Evolutionary conservation across 2,888 invertebrate species (phyloP).

Genomic region (Halictus ligatus): DNA sequence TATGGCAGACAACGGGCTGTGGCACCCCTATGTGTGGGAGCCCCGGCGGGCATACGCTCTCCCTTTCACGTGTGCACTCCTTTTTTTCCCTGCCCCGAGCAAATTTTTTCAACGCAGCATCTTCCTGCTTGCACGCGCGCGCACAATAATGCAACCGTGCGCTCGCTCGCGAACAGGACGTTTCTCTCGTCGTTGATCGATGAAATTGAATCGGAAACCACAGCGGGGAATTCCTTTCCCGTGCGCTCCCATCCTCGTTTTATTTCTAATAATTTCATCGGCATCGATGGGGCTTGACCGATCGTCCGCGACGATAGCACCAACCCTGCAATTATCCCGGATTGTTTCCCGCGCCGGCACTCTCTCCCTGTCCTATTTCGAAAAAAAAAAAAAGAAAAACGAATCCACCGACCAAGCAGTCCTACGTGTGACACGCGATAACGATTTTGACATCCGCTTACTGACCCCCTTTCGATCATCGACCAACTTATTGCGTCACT

Average conservation of each 20-base stretch:
- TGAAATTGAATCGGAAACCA: constrained; percentile 53
- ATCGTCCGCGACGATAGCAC: constrained; percentile 13
- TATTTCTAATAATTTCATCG: constrained; percentile 38
- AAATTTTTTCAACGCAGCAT: constrained; percentile 59
- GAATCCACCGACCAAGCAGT: constrained; percentile 17
- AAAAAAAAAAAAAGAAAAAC: background rate
- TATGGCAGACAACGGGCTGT: constrained; percentile 79
- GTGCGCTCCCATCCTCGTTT: constrained; percentile 27
- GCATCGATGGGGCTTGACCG: constrained; percentile 32
- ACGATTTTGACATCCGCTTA: constrained; percentile 15
- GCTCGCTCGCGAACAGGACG: constrained; percentile 26
- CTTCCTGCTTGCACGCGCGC: constrained; percentile 64
- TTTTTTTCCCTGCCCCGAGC: constrained; percentile 43
- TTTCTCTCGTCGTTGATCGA: constrained; percentile 5
- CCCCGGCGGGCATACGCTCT: constrained; percentile 72
- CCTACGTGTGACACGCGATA: background rate
- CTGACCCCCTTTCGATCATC: constrained; percentile 23
- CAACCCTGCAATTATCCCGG: constrained; percentile 32
- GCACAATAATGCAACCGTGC: constrained; percentile 56
- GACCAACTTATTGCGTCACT: background rate
- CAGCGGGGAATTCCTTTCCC: constrained; percentile 44
- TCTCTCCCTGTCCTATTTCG: background rate
- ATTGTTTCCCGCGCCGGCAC: constrained; percentile 11
- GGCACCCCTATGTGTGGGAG: constrained; percentile 76
- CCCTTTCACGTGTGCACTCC: constrained; percentile 67